These are phyloP conservation scores for Leptinotarsa undecemlineata DNA, from an alignment of 1,140 invertebrate genomes.

Conservation along the genomic window DNA sequence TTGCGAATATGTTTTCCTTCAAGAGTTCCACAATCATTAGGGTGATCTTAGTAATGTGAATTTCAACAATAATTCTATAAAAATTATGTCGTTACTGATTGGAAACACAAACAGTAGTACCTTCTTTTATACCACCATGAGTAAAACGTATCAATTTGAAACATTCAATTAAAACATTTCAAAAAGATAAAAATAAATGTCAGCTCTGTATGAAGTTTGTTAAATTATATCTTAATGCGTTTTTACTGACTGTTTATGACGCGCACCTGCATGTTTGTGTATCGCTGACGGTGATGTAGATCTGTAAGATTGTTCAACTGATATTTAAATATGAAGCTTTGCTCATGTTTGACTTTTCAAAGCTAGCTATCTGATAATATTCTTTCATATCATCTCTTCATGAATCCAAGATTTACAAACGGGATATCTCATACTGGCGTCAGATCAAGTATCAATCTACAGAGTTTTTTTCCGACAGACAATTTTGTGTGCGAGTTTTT, in stretches of 20 bases:
- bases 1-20: no score
- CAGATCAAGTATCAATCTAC: no score
- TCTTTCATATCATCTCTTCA: no score
- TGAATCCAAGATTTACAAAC: no score
- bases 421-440: no score
- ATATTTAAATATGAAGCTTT: no score
- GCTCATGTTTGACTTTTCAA: no score
- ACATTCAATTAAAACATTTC: not conserved
- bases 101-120: not conserved
- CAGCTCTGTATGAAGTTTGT: not conserved
- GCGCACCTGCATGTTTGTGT: not conserved
- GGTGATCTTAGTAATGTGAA: not conserved
- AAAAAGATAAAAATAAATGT: not conserved
- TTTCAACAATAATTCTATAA: not conserved
- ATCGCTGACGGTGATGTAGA: not conserved
- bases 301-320: no score
- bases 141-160: not conserved
- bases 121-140: not conserved
- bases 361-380: no score
- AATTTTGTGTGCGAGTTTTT: no score
- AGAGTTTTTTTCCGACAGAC: no score
- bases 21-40: no score
- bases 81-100: not conserved
- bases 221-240: not conserved
- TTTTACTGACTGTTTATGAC: not conserved